Evolutionary conservation across 1,140 invertebrate species (phyloP).

Genomic region (Hyphantria cunea): DNA sequence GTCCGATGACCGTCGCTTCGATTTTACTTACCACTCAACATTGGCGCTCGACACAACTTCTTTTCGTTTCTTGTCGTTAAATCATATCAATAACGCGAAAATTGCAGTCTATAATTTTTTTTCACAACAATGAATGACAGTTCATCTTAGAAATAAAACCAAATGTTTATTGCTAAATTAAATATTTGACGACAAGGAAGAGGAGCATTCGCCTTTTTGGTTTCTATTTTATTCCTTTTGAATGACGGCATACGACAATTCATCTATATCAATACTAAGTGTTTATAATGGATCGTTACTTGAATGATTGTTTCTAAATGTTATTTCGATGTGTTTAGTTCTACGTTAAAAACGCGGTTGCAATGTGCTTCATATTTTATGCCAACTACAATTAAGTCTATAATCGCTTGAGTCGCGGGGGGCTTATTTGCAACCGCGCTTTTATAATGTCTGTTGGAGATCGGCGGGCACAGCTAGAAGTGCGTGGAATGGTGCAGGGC

Average conservation of each 20-base stretch:
- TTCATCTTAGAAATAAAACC: no score
- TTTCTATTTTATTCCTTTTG: constrained; percentile 69
- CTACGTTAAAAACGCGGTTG: constrained; percentile 50
- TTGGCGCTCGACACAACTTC: constrained; percentile 50
- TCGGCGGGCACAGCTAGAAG: constrained; percentile 55
- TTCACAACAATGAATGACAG: no score
- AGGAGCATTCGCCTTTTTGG: constrained; percentile 57
- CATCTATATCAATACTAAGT: constrained; percentile 58
- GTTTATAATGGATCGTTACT: constrained; percentile 62
- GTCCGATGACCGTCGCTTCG: constrained; percentile 43
- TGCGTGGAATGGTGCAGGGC: constrained; percentile 76
- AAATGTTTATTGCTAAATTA: background rate
- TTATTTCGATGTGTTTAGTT: constrained; percentile 55
- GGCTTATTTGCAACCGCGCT: constrained; percentile 53
- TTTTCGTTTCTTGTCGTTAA: constrained; percentile 53
- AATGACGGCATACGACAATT: constrained; percentile 68
- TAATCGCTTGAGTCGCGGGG: background rate
- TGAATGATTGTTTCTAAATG: constrained; percentile 69
- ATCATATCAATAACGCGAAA: constrained; percentile 29
- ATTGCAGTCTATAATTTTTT: no score
- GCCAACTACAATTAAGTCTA: background rate
- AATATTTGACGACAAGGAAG: constrained; percentile 54
- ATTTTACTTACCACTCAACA: constrained; percentile 49
- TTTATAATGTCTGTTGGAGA: constrained; percentile 49
- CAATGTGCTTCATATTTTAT: constrained; percentile 31